A percentile compares a stretch with the other conserved stretches of the same genome.
Conservation (phyloP, 1,140 invertebrate genomes). For the Scylla paramamosain region DNA sequence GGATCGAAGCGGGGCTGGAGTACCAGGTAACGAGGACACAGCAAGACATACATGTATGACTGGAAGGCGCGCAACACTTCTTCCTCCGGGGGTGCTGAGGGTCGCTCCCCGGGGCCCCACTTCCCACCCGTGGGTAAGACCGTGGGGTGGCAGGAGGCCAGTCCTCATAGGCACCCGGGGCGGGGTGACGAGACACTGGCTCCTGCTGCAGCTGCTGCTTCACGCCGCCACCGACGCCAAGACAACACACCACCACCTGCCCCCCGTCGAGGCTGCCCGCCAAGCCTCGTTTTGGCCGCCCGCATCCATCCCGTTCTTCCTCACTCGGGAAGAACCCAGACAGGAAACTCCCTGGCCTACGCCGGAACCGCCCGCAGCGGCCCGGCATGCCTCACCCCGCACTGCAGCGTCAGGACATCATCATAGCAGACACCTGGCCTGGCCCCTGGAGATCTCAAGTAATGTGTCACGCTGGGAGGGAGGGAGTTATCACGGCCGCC, state of each 20-base stretch:
- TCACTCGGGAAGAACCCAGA: not conserved
- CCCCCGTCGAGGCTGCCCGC: not conserved
- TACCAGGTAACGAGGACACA: not conserved
- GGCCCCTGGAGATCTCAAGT: not conserved
- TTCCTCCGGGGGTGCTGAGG: conserved; percentile 5
- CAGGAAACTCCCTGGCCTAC: not conserved
- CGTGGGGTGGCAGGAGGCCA: not conserved
- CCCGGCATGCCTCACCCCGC: not conserved
- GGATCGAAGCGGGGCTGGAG: not conserved
- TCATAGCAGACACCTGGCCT: not conserved
- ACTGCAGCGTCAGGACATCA: not conserved
- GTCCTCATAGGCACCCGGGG: not conserved
- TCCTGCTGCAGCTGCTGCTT: not conserved
- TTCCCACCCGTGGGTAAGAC: not conserved
- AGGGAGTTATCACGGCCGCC: not conserved
- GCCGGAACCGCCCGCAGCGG: not conserved
- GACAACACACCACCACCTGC: not conserved
- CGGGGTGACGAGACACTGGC: not conserved
- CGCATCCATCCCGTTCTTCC: not conserved
- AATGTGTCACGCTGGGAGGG: not conserved
- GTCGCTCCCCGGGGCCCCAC: not conserved
- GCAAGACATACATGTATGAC: conserved; percentile 22
- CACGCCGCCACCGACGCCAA: not conserved
- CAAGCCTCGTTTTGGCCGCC: not conserved
- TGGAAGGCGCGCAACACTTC: conserved; percentile 7